Evolutionary conservation across 1,140 invertebrate species (phyloP).

Genomic region (Nasonia longicornis): DNA sequence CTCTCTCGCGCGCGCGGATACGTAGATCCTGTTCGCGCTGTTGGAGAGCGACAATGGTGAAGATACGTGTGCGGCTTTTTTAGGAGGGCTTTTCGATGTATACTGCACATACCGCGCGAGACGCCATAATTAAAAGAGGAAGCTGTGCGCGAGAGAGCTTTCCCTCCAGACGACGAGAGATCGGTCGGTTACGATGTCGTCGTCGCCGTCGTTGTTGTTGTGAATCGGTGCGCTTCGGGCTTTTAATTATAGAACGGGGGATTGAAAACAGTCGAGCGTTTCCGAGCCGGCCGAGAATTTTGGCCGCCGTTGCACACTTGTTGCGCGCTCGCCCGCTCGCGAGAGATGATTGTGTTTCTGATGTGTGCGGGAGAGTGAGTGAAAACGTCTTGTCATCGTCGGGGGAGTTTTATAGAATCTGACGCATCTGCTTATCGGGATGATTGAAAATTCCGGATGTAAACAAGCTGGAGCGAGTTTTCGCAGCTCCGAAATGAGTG

Average conservation of each 20-base stretch:
- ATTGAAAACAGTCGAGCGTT: background rate
- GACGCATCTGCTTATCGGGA: background rate
- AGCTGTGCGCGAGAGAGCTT: background rate
- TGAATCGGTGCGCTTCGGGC: background rate
- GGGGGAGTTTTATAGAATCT: background rate
- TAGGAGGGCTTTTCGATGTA: background rate
- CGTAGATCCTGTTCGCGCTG: no score
- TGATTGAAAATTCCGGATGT: background rate
- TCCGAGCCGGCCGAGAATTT: background rate
- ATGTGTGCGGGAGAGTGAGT: background rate
- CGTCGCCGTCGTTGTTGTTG: background rate
- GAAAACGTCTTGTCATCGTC: background rate
- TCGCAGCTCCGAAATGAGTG: no score
- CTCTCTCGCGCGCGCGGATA: no score
- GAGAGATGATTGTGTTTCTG: background rate
- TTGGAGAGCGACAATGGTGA: background rate
- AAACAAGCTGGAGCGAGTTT: no score
- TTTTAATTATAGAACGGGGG: background rate
- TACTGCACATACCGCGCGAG: background rate
- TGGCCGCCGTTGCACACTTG: background rate
- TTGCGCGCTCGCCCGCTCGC: background rate
- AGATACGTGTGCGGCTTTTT: background rate
- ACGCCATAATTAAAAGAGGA: constrained; percentile 3
- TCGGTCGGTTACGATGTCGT: background rate
- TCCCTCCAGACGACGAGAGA: background rate